These are phyloP conservation scores for Etia nguti DNA, from an alignment of 2,113 vertebrate genomes.

Conservation along the genomic window DNA sequence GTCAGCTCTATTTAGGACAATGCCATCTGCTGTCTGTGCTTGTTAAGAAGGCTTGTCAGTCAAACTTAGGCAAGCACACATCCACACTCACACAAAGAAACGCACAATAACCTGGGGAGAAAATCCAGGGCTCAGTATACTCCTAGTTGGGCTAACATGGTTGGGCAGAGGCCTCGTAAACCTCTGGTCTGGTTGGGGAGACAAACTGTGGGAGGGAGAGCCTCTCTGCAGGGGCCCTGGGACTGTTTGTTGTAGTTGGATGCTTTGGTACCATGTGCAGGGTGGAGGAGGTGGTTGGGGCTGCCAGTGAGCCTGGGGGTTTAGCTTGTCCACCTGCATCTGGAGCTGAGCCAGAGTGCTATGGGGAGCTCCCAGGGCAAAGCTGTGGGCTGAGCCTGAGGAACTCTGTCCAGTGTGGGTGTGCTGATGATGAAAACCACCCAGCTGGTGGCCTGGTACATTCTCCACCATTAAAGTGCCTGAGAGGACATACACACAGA, in stretches of 20 bases:
- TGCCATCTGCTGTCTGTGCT: slow-evolving; percentile 29
- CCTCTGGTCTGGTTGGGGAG: slow-evolving; percentile 17
- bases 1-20: slow-evolving; percentile 59
- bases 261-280: slow-evolving; percentile 60
- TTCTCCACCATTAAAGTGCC: slow-evolving; percentile 70
- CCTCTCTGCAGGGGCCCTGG: slow-evolving; percentile 44
- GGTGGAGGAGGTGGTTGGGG: slow-evolving; percentile 48
- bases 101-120: slow-evolving; percentile 35
- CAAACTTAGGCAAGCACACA: not conserved
- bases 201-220: slow-evolving; percentile 45
- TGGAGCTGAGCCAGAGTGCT: slow-evolving; percentile 72
- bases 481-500: slow-evolving; percentile 18
- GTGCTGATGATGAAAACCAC: slow-evolving; percentile 47
- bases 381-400: slow-evolving; percentile 38
- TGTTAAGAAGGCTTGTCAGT: slow-evolving; percentile 41
- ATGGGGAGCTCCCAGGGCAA: slow-evolving; percentile 21
- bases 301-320: slow-evolving; percentile 50
- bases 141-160: slow-evolving; percentile 31
- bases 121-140: slow-evolving; percentile 33
- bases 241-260: slow-evolving; percentile 47
- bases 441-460: slow-evolving; percentile 48
- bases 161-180: slow-evolving; percentile 34
- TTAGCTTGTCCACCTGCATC: slow-evolving; percentile 74
- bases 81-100: not conserved
- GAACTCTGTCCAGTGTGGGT: slow-evolving; percentile 35